A percentile compares a stretch with the other conserved stretches of the same genome.
These are phyloP conservation scores for Aphis craccivora DNA, from an alignment of 1,140 invertebrate species.

Conservation along the genomic window DNA sequence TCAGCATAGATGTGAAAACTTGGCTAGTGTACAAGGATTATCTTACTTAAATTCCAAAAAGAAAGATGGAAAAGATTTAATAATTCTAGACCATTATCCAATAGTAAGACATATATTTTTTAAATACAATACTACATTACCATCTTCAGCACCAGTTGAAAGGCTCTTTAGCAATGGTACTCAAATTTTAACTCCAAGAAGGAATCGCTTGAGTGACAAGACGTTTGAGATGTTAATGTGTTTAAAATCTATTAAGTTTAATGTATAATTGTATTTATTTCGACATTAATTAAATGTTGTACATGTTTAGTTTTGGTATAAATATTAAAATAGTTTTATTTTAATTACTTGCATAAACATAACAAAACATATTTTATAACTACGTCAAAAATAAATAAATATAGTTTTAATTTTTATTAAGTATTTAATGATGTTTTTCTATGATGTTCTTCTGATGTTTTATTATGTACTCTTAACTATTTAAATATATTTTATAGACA, in stretches of 20 bases:
- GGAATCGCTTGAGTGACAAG: background rate
- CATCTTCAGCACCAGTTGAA: constrained; percentile 11
- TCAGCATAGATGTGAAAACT: background rate
- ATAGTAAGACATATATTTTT: constrained; percentile 9
- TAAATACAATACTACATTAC: constrained; percentile 11
- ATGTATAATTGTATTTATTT: background rate
- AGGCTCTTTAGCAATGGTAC: background rate
- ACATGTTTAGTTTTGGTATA: too few relatives aligned
- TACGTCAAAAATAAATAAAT: too few relatives aligned
- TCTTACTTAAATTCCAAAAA: background rate
- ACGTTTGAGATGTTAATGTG: constrained; percentile 26
- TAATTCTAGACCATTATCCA: background rate
- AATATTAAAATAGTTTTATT: too few relatives aligned
- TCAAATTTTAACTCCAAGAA: background rate
- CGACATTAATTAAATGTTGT: too few relatives aligned
- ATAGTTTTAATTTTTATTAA: too few relatives aligned
- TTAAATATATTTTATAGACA: too few relatives aligned
- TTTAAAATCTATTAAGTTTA: background rate
- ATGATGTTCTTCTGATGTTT: too few relatives aligned
- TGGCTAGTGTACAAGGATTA: background rate
- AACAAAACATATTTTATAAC: too few relatives aligned
- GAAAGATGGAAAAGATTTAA: background rate
- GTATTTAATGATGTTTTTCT: too few relatives aligned
- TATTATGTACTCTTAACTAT: too few relatives aligned
- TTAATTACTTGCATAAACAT: too few relatives aligned